phyloP scores from a whole-genome alignment of 2,113 vertebrate genomes.

The Chaetorhynchus papuensis region DNA sequence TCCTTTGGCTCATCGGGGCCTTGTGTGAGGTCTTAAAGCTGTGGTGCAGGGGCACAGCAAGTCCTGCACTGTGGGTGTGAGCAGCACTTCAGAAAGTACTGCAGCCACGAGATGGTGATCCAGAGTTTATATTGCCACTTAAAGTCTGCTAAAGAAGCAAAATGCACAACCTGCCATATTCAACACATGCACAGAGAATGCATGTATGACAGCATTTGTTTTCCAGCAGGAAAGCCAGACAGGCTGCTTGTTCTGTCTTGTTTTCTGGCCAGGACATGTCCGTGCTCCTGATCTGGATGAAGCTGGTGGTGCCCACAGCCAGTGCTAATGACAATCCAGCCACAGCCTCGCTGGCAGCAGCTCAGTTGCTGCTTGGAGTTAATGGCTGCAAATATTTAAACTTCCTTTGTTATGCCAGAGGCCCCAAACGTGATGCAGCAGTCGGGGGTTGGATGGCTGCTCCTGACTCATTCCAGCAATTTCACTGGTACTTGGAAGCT shows the following conservation, averaged over 20 bases:
- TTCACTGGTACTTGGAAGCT: not conserved
- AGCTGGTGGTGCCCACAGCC: not conserved
- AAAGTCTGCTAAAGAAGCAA: not conserved
- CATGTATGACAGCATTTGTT: not conserved
- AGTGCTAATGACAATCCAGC: rapidly evolving
- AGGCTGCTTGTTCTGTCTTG: not conserved
- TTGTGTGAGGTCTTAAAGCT: not conserved
- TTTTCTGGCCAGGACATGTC: not conserved
- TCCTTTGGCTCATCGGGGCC: not conserved
- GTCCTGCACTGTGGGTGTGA: not conserved
- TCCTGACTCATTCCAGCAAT: not conserved
- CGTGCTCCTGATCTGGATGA: not conserved
- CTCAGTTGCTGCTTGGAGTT: not conserved
- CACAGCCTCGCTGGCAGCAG: not conserved
- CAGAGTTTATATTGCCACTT: not conserved
- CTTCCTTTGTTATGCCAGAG: not conserved
- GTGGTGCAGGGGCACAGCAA: not conserved
- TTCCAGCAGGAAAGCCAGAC: not conserved
- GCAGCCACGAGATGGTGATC: not conserved
- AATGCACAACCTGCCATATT: not conserved
- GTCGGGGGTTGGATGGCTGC: rapidly evolving
- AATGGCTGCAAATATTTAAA: not conserved
- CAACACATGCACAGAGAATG: not conserved
- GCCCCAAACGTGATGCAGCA: rapidly evolving
- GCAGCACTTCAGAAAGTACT: not conserved